phyloP scores from a whole-genome alignment of 2,888 invertebrate species.

The Eupithecia vulgata region DNA sequence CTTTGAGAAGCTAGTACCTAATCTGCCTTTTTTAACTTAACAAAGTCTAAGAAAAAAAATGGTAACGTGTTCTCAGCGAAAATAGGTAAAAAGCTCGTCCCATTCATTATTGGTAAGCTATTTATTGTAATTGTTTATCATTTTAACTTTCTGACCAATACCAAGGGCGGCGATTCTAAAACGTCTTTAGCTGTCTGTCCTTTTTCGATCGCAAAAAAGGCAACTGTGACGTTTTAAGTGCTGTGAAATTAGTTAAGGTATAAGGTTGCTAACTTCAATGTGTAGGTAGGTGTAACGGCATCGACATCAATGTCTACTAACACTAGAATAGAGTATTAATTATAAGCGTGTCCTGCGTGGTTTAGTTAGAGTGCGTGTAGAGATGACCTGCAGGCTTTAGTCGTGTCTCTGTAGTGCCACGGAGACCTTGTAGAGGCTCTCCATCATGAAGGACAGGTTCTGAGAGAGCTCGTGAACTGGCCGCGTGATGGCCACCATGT shows the following conservation, averaged over 20 bases:
- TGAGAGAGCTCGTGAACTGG: constrained; percentile 78
- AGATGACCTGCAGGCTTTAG: not conserved
- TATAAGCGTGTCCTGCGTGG: constrained; percentile 17
- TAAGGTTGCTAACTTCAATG: not conserved
- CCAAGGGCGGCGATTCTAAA: not conserved
- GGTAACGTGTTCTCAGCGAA: not conserved
- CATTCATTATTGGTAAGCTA: not conserved
- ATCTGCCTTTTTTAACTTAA: too few species aligned
- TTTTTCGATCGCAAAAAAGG: not conserved
- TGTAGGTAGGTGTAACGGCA: not conserved
- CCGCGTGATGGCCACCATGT: constrained; percentile 80
- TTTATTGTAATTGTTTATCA: not conserved
- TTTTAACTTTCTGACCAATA: not conserved
- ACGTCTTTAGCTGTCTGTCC: not conserved
- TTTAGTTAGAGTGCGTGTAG: not conserved
- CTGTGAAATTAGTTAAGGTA: not conserved
- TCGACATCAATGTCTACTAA: not conserved
- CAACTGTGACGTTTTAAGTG: not conserved
- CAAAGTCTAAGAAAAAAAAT: not conserved
- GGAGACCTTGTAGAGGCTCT: constrained; percentile 79
- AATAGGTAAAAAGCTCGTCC: not conserved
- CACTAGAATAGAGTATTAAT: constrained; percentile 38
- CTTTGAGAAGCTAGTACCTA: too few species aligned
- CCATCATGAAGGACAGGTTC: constrained; percentile 80
- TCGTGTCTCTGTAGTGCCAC: constrained; percentile 75